Evolutionary conservation across 2,888 invertebrate genomes (phyloP).

Genomic region (Sinodicranocentrus sp.): DNA sequence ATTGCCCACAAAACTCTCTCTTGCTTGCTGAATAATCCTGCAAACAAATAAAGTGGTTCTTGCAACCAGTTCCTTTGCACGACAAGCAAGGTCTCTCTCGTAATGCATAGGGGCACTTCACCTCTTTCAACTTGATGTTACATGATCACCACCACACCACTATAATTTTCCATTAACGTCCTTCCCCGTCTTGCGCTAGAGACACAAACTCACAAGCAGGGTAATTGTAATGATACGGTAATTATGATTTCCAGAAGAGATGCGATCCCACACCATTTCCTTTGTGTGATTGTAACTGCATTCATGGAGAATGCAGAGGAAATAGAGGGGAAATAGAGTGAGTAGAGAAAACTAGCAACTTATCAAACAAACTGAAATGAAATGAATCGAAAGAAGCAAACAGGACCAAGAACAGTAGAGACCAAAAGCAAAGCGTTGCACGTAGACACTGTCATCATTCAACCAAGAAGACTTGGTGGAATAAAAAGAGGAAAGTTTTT

Average conservation of each 20-base stretch:
- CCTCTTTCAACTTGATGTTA: neutral
- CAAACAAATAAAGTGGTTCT: neutral
- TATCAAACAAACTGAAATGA: conserved; percentile 40
- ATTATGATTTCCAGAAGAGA: neutral
- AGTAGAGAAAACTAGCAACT: conserved; percentile 16
- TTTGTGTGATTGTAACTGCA: neutral
- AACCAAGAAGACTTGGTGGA: conserved; percentile 24
- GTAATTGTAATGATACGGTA: neutral
- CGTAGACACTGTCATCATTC: conserved; percentile 22
- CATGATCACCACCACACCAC: neutral
- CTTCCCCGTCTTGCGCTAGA: no score
- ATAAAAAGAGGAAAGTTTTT: conserved; percentile 27
- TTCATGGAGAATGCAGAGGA: neutral
- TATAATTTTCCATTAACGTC: no score
- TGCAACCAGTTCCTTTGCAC: no score
- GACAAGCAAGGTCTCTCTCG: no score
- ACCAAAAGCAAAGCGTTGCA: neutral
- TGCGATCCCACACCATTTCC: neutral
- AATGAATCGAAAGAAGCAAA: conserved; percentile 33
- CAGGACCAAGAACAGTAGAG: neutral
- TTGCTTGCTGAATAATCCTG: neutral
- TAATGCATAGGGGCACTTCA: neutral
- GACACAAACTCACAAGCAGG: no score
- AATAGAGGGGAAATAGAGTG: conserved; percentile 1
- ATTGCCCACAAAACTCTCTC: no score